Base-by-base conservation (phyloP, 2,797 vertebrate genomes). In the Rallus crepitans region DNA sequence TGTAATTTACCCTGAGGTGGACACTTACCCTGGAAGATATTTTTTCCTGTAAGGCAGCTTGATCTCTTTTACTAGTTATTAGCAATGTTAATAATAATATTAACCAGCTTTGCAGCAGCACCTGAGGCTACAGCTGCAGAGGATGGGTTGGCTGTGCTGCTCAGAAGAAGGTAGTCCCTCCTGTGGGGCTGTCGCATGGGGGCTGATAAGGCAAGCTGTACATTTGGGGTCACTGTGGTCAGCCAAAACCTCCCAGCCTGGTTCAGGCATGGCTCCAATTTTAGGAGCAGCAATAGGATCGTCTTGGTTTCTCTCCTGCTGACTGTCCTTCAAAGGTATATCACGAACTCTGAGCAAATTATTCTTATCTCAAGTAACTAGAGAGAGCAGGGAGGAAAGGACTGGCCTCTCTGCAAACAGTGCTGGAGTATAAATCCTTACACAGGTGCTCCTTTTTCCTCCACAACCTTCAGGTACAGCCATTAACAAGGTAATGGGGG, bases 121-220 rank as follows among this genome's bases (percentile, higher is more conserved):
- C 37, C 61, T 4, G 2, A 82, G 69, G 21, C 57, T 68, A 5
- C 1, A 2, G 9, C 6, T 16, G 35, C 7, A 39, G 64, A 69
- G 79, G 21, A 59, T 3, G 2, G 37, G 19, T 33, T 79, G 76
- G 20, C 28, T 3, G 12, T 79, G 71, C 24, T 0, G 2, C 35
- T 37, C 57, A 37, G 48, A 39, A 12, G 35, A 47, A 31, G 37
- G 24, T 9, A 5, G 15, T 39, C 31, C 15, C 11, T 35, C 15
- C 59, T 3, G 1, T 27, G 42, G 47, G 35, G 23, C 25, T 60
- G 52, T 63, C 4, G 1, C 12, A 35, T 0, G 0, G 50, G 30
- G 33, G 30, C 30, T 31, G 37, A 11, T 37, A 13, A 59, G 37
- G 39, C 28, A 78, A 84, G 7, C 25, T 65, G 63, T 40, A 31